Percentiles rank a stretch among this genome's conserved stretches.
Evolutionary conservation across 2,113 vertebrate genomes (phyloP).

Genomic region (Austrofundulus limnaeus): DNA sequence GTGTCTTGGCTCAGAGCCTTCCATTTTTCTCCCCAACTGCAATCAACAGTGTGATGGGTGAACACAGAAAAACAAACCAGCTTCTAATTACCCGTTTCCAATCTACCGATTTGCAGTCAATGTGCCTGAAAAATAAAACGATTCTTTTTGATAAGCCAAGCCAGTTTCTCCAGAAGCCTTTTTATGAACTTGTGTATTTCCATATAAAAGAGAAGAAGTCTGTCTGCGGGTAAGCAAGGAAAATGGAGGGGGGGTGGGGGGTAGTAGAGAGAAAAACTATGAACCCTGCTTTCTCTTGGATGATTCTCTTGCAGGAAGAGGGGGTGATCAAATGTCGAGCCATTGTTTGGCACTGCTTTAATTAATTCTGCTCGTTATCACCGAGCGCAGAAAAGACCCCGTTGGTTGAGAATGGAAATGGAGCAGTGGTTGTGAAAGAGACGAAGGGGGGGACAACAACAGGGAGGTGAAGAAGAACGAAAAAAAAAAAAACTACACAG

Average conservation of each 20-base stretch:
- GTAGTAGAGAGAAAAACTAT: constrained; percentile 31
- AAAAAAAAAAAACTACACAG: constrained; percentile 25
- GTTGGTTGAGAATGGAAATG: constrained; percentile 66
- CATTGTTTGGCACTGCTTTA: constrained; percentile 73
- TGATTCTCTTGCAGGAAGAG: constrained; percentile 45
- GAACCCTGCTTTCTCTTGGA: constrained; percentile 45
- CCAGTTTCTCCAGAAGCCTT: constrained; percentile 32
- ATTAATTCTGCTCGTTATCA: constrained; percentile 78
- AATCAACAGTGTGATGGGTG: constrained; percentile 65
- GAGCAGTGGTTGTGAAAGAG: constrained; percentile 56
- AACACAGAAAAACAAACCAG: constrained; percentile 50
- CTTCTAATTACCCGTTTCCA: constrained; percentile 71
- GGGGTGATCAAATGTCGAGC: constrained; percentile 71
- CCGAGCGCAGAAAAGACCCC: constrained; percentile 59
- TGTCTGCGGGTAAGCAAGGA: constrained; percentile 39
- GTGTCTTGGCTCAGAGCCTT: constrained; percentile 1
- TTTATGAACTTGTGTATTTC: constrained; percentile 58
- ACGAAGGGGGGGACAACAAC: constrained; percentile 21
- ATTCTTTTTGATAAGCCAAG: constrained; percentile 61
- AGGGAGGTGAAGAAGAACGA: constrained; percentile 27
- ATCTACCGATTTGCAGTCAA: constrained; percentile 54
- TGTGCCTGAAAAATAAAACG: constrained; percentile 52
- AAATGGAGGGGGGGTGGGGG: constrained; percentile 28
- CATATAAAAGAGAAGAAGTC: constrained; percentile 68
- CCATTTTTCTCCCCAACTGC: constrained; percentile 14